Conservation (phyloP, 2,888 invertebrate genomes). For the Pammene aurita region DNA sequence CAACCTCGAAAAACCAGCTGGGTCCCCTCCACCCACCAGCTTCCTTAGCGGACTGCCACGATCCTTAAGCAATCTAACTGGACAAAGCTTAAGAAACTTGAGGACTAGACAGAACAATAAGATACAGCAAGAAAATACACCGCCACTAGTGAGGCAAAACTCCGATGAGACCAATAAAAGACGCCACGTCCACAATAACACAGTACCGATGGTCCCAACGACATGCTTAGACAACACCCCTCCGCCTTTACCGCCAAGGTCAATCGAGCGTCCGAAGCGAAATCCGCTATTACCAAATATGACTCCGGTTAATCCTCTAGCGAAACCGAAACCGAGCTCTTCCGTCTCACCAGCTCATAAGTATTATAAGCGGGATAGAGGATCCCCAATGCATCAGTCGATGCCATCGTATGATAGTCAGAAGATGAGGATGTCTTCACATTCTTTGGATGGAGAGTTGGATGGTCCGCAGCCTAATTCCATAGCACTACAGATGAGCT, state of each 20-base stretch:
- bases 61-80: slow-evolving; percentile 77
- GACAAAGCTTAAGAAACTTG: slow-evolving; percentile 71
- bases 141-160: slow-evolving; percentile 64
- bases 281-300: slow-evolving; percentile 56
- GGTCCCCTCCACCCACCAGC: slow-evolving; percentile 54
- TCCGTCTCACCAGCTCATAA: slow-evolving; percentile 51
- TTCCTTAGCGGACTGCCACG: slow-evolving; percentile 77
- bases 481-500: slow-evolving; percentile 86
- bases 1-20: slow-evolving; percentile 50
- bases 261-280: slow-evolving; percentile 62
- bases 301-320: slow-evolving; percentile 55
- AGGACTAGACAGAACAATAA: slow-evolving; percentile 58
- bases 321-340: slow-evolving; percentile 55
- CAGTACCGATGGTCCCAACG: slow-evolving; percentile 71
- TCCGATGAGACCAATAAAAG: slow-evolving; percentile 63
- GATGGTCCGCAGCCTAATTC: slow-evolving; percentile 82
- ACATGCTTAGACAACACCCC: slow-evolving; percentile 75
- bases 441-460: slow-evolving; percentile 70
- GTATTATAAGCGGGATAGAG: slow-evolving; percentile 56
- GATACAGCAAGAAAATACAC: slow-evolving; percentile 56
- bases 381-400: slow-evolving; percentile 64
- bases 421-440: slow-evolving; percentile 66
- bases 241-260: slow-evolving; percentile 68
- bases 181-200: slow-evolving; percentile 63
- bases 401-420: slow-evolving; percentile 61